Conservation (phyloP, 2,888 invertebrate genomes). For the Panzeria rudis region DNA sequence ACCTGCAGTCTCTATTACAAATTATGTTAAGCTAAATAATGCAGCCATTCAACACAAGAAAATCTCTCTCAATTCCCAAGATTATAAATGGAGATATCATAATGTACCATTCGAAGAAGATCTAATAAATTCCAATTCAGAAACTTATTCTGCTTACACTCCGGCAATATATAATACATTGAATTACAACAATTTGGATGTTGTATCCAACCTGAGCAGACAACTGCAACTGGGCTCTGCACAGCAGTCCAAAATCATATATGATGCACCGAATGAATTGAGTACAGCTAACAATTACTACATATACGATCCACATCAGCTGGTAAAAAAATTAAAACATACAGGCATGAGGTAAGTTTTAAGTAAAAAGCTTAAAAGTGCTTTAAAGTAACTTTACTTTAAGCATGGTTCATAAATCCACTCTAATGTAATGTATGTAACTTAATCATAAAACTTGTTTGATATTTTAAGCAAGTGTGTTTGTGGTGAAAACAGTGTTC, state of each 20-base stretch:
- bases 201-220: neutral
- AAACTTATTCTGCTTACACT: neutral
- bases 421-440: neutral
- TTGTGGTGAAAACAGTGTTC: neutral
- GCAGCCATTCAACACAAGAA: neutral
- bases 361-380: too few species aligned
- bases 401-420: conserved; percentile 19
- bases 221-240: neutral
- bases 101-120: conserved; percentile 2
- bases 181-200: neutral
- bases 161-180: neutral
- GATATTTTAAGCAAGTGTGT: neutral
- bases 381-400: neutral
- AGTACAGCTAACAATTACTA: conserved; percentile 24
- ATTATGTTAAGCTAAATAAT: neutral
- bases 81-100: conserved; percentile 18
- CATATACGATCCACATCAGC: conserved; percentile 27
- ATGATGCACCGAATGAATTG: conserved; percentile 18
- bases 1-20: neutral
- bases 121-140: neutral
- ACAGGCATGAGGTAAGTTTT: conserved; percentile 2
- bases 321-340: neutral
- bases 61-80: neutral
- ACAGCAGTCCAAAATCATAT: neutral
- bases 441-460: neutral